Evolutionary conservation across 2,888 invertebrate genomes (phyloP), one percentile per base, ranked within the genome.

Genomic region (Girardia tigrina): DNA sequence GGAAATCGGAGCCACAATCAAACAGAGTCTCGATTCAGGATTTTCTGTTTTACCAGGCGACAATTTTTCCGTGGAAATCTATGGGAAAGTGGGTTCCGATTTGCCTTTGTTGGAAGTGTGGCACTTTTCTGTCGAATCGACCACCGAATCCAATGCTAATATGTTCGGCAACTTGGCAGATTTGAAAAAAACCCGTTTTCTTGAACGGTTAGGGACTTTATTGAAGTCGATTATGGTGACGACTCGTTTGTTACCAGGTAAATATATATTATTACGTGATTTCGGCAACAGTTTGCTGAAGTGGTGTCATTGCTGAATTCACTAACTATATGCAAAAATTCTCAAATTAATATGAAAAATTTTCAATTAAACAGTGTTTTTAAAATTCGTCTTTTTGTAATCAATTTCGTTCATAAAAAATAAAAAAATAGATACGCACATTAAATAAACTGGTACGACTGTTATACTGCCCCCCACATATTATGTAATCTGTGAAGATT

Each of bases 141-240:
- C n/a, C 2, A 12, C n/a, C 6, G 69, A 74, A n/a, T 16, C 26
- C 4, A 14, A 26, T 8, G 23, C 16, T 12, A 16, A 27, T n/a
- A 72, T 23, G 20, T 8, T 69, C 6, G 12, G 8, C n/a, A 16
- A n/a, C 6, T 12, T 72, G 8, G 28, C 26, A 6, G 28, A 72
- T 28, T 28, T 72, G 26, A n/a, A 26, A 23, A n/a, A 74, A 28
- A 71, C 74, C 6, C 71, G 74, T 27, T 73, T 74, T 26, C n/a
- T 74, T 16, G 74, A 74, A 28, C 74, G 74, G 4, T 27, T 74
- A 8, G 74, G 74, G 8, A 74, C 74, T n/a, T 8, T 74, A 8
- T 27, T 74, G 6, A 74, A 74, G 26, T 74, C 74, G 6, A 23
- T 74, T 12, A n/a, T 29, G 74, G 72, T 72, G 6, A 74, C 36